Base-by-base conservation (phyloP, 1,140 invertebrate species). In the Pollicipes pollicipes region DNA sequence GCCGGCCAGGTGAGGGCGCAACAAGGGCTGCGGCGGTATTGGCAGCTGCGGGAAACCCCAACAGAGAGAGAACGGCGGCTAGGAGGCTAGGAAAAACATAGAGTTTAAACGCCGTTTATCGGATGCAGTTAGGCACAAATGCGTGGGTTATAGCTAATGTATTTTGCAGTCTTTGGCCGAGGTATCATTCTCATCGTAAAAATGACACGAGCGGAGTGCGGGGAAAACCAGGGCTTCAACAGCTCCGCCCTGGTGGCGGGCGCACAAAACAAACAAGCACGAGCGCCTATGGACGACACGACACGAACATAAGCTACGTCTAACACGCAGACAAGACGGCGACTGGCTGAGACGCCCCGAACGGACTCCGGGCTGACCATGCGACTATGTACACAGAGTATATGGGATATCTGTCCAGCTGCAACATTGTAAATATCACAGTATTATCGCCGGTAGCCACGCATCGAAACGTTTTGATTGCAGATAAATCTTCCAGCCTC, bases 101-200 rank as follows among this genome's bases (percentile, higher is more conserved):
- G n/a, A n/a, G n/a, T n/a, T 35, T 35, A 35, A 35, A 35, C 35
- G 35, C 17, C 35, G 32, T 58, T 58, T 58, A 58, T 58, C 45
- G 45, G 45, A 58, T 58, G 45, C 45, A 58, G 8, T 58, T 58
- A 58, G 13, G 45, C 45, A 58, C 6, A 58, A 21, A 58, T 58
- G 45, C 45, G 45, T 58, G 45, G 45, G 10, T 58, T 58, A n/a
- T 58, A 58, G 24, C 45, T 58, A 58, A 58, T 58, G 45, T 58
- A 58, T 58, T 58, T 58, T 58, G 45, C 45, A 58, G 45, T 58
- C 45, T 58, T 58, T 58, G 45, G 45, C 45, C 45, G 45, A 58
- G 45, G 45, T 21, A 58, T 58, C 45, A 58, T 58, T 58, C 45
- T 58, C 13, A n/a, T n/a, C 45, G 45, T 58, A 58, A 21, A 58